These are phyloP conservation scores for Galago senegalensis DNA, from an alignment of 2,797 vertebrate genomes.

Conservation along the genomic window DNA sequence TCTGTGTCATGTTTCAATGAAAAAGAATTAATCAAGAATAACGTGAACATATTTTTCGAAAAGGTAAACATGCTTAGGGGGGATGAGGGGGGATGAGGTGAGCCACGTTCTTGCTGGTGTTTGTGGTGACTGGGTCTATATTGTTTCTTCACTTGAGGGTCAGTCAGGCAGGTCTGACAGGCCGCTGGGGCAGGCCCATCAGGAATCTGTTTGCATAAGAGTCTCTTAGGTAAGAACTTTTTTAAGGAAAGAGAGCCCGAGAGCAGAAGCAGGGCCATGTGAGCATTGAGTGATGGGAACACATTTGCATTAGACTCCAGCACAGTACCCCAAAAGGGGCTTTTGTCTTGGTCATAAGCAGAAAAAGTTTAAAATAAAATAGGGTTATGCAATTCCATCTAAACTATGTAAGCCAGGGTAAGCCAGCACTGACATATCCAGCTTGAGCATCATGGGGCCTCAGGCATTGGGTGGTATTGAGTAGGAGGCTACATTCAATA, in stretches of 20 bases:
- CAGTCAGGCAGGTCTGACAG: not conserved
- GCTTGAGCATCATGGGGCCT: too few relatives aligned
- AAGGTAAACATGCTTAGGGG: not conserved
- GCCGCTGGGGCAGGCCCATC: not conserved
- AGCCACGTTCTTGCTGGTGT: not conserved
- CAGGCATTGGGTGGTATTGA: too few relatives aligned
- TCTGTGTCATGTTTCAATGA: not conserved
- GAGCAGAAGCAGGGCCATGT: too few relatives aligned
- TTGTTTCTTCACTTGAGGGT: not conserved
- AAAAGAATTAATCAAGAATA: not conserved
- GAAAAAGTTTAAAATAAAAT: not conserved
- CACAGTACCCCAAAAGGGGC: not conserved
- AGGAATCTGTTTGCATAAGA: not conserved
- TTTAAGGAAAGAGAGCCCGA: not conserved
- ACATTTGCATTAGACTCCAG: not conserved
- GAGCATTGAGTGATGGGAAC: not conserved
- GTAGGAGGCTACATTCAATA: not conserved
- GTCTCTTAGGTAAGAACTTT: not conserved
- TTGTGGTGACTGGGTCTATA: not conserved
- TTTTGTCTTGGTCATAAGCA: not conserved
- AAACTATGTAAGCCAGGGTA: not conserved
- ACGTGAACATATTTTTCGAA: not conserved
- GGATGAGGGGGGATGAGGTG: too few relatives aligned
- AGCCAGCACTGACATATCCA: not conserved
- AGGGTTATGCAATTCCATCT: not conserved